Evolutionary conservation across 1,140 invertebrate genomes (phyloP), one percentile per base, ranked within the genome.

Genomic region (Drosophila kurseongensis): DNA sequence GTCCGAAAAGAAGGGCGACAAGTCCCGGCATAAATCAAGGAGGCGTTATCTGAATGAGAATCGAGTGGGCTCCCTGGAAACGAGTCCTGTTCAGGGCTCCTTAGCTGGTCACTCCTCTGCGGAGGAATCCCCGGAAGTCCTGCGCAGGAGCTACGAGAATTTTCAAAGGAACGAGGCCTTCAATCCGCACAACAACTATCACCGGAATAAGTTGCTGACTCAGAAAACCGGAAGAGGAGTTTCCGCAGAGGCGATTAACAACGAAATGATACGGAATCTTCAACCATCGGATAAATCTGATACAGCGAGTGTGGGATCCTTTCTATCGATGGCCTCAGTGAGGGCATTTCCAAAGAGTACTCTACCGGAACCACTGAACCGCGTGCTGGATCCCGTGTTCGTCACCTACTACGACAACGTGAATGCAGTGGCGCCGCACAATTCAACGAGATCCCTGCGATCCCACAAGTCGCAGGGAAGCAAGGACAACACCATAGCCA

Each of bases 311-410:
- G 92, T 92, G 45, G 92, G 92, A 0, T 92, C 92, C 2, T 92
- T 92, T 44, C 93, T 97, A 2, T 97, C 96, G 0, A 97, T 97
- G 96, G 96, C 96, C 12, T 96, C 96, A 7, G 95, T 96, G 12
- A 95, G 95, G 69, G 94, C 95, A 13, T 97, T 97, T 88, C 96
- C 96, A 23, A 94, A 94, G 67, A 90, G 68, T n/a, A 50, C 80
- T 6, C 55, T 91, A 42, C 92, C 92, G 1, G 96, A 96, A 83
- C 96, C 96, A 0, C 91, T 97, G 9, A 95, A 95, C 38, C 95
- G 95, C 67, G 95, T 97, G n/a, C 92, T 97, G 10, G 96, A 97
- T 83, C 95, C 96, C 4, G 94, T 96, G 0, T 95, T 94, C 54
- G 94, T 95, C 0, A 93, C 94, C 23, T 95, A 95, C 80, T 92